These are phyloP conservation scores for Melinaea marsaeus DNA, from an alignment of 2,888 invertebrate genomes.

Conservation along the genomic window DNA sequence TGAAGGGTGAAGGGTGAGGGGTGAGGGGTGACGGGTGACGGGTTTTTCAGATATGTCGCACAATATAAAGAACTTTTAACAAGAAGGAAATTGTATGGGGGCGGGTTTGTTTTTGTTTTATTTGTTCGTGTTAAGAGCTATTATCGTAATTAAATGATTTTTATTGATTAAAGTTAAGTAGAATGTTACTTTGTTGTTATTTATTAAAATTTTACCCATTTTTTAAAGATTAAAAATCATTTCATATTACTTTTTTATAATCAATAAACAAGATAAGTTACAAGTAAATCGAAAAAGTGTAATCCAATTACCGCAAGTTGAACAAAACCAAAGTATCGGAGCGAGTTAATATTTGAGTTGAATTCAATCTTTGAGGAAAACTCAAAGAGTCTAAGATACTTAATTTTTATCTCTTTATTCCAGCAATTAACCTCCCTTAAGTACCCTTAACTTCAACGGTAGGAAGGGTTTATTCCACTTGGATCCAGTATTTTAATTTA, in stretches of 20 bases:
- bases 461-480: slow-evolving; percentile 21
- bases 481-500: not conserved
- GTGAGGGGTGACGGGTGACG: too few relatives aligned
- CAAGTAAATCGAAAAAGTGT: not conserved
- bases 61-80: slow-evolving; percentile 17
- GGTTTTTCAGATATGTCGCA: slow-evolving; percentile 23
- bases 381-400: slow-evolving; percentile 38
- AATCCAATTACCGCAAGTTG: slow-evolving; percentile 8
- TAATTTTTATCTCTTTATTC: slow-evolving; percentile 46
- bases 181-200: too few relatives aligned
- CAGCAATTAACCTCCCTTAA: slow-evolving; percentile 41
- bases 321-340: slow-evolving; percentile 17
- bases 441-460: slow-evolving; percentile 31
- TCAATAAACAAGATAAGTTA: too few relatives aligned
- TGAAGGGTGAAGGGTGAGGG: slow-evolving; percentile 10
- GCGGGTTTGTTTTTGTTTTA: slow-evolving; percentile 6
- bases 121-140: not conserved
- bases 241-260: too few relatives aligned
- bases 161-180: not conserved
- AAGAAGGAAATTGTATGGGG: slow-evolving; percentile 6
- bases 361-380: slow-evolving; percentile 23
- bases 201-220: too few relatives aligned
- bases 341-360: slow-evolving; percentile 20
- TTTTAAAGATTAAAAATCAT: too few relatives aligned
- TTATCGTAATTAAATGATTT: slow-evolving; percentile 1